A percentile compares a stretch with the other conserved stretches of the same genome.
phyloP scores from a whole-genome alignment of 2,113 vertebrate species.

The Phaethon lepturus region DNA sequence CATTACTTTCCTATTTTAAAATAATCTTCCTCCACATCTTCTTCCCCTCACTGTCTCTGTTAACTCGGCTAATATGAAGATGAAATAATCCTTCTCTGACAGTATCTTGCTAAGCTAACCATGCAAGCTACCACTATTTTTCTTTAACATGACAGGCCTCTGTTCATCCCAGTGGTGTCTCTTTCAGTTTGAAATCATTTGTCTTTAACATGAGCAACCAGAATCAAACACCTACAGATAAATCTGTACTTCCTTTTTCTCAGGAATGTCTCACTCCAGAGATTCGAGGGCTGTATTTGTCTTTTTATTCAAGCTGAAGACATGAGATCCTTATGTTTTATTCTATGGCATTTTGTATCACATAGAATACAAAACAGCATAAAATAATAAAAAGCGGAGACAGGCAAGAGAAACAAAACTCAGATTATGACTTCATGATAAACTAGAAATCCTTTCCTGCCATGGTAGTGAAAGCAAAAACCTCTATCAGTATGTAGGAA shows the following conservation, averaged over 20 bases:
- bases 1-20: background rate
- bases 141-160: background rate
- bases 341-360: background rate
- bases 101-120: background rate
- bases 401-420: background rate
- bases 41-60: background rate
- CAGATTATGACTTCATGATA: background rate
- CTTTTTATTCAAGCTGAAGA: background rate
- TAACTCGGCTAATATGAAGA: background rate
- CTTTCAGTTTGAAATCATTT: background rate
- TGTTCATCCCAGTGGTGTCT: background rate
- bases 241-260: background rate
- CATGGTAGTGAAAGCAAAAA: background rate
- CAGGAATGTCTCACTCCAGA: background rate
- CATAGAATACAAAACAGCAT: background rate
- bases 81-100: conserved; percentile 1
- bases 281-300: background rate
- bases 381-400: background rate
- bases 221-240: background rate
- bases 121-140: background rate
- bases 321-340: background rate
- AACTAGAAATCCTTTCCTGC: background rate
- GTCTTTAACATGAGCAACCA: background rate
- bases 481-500: background rate
- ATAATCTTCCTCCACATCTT: background rate